Conservation (phyloP, 2,888 invertebrate species). For the Heteropelma amictum region DNA sequence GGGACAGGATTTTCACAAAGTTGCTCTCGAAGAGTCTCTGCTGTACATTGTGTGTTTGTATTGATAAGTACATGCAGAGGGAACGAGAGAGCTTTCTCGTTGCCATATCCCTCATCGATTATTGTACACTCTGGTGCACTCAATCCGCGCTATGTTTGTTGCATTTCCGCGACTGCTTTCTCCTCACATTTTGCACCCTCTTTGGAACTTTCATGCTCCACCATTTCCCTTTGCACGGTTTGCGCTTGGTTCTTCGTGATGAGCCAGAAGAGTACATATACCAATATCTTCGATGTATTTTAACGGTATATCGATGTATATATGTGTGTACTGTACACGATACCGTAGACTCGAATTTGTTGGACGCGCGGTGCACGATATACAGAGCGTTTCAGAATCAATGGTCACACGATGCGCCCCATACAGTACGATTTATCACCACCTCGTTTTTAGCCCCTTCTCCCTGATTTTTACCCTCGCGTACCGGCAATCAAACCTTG, state of each 20-base stretch:
- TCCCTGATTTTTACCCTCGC: too few species aligned
- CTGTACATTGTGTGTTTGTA: too few species aligned
- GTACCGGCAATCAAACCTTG: too few species aligned
- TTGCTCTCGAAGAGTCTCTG: too few species aligned
- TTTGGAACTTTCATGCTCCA: conserved; percentile 1
- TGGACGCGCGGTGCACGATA: too few species aligned
- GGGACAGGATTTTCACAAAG: too few species aligned
- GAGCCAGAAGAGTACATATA: conserved; percentile 10
- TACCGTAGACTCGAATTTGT: too few species aligned
- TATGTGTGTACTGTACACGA: too few species aligned
- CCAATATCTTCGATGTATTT: conserved; percentile 3
- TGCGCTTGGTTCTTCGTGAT: conserved; percentile 38
- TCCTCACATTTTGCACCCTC: conserved; percentile 34
- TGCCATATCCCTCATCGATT: conserved; percentile 67
- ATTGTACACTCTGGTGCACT: conserved; percentile 66
- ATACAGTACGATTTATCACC: too few species aligned
- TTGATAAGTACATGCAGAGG: conserved; percentile 14
- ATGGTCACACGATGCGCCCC: too few species aligned
- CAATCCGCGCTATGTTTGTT: conserved; percentile 64
- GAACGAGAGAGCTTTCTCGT: conserved; percentile 47
- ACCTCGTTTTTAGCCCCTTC: too few species aligned
- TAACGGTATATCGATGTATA: neutral
- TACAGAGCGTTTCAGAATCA: too few species aligned
- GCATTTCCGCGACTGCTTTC: conserved; percentile 59
- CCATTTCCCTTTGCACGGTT: conserved; percentile 32